Percentiles rank a stretch among this genome's conserved stretches.
Conservation (phyloP, 2,888 invertebrate species). For the Proisotoma minuta region DNA sequence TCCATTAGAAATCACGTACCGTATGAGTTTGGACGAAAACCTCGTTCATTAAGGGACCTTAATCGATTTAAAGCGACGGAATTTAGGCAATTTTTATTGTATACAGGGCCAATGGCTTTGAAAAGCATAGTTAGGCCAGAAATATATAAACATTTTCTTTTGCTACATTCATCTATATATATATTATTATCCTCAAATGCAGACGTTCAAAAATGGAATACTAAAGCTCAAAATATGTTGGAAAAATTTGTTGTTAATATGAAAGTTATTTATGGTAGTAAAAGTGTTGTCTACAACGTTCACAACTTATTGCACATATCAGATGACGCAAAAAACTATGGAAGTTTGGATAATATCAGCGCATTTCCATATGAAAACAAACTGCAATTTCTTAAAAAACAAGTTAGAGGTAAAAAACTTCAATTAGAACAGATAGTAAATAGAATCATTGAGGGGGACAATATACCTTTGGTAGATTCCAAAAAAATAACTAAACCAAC, state of each 20-base stretch:
- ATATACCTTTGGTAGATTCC: neutral
- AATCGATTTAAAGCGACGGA: constrained; percentile 47
- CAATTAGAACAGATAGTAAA: neutral
- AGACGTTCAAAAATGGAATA: constrained; percentile 14
- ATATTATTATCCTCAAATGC: neutral
- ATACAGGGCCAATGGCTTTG: constrained; percentile 43
- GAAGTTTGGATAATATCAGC: constrained; percentile 48
- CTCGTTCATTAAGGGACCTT: constrained; percentile 36
- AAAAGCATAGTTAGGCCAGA: constrained; percentile 19
- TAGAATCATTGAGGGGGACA: neutral
- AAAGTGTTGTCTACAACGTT: constrained; percentile 50
- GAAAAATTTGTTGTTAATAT: constrained; percentile 47
- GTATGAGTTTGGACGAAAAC: constrained; percentile 44
- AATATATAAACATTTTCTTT: constrained; percentile 16
- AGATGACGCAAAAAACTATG: constrained; percentile 49
- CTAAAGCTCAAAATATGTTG: constrained; percentile 41
- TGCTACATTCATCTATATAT: neutral
- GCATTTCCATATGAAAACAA: constrained; percentile 50
- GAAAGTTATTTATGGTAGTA: constrained; percentile 48
- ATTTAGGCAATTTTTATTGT: constrained; percentile 43
- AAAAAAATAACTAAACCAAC: neutral
- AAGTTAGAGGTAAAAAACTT: neutral
- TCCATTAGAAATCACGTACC: neutral
- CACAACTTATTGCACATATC: constrained; percentile 50
- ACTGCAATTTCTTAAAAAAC: constrained; percentile 44